Evolutionary conservation across 2,888 invertebrate species (phyloP).

Genomic region (Leptinotarsa juncta): DNA sequence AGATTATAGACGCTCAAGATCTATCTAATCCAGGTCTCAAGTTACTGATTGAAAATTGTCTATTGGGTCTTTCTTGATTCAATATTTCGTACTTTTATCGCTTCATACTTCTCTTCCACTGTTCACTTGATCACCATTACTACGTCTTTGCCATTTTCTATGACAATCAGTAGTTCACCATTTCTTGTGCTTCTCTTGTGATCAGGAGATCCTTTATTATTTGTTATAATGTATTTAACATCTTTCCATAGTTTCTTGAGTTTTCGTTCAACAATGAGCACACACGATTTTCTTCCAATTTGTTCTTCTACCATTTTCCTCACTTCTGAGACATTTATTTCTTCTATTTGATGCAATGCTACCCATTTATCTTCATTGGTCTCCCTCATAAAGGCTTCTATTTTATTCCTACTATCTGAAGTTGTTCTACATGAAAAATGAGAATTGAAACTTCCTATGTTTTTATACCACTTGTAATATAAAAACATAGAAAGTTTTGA

Average conservation of each 20-base stretch:
- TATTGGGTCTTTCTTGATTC: not conserved
- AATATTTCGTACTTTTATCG: not conserved
- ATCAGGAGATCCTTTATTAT: not conserved
- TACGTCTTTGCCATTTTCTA: not conserved
- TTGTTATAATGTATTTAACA: not conserved
- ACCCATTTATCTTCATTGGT: too few relatives aligned
- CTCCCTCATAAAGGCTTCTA: too few relatives aligned
- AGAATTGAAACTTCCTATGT: too few relatives aligned
- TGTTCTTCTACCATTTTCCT: too few relatives aligned
- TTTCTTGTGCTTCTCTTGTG: not conserved
- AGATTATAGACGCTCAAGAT: too few relatives aligned
- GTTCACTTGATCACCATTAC: not conserved
- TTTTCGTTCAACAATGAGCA: not conserved
- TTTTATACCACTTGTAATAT: too few relatives aligned
- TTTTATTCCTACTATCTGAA: too few relatives aligned
- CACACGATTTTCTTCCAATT: not conserved
- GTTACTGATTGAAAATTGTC: not conserved
- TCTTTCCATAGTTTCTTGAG: not conserved
- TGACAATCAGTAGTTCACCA: not conserved
- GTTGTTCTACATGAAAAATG: too few relatives aligned
- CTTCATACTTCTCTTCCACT: not conserved
- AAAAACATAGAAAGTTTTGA: too few relatives aligned
- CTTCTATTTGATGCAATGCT: too few relatives aligned
- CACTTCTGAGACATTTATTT: too few relatives aligned
- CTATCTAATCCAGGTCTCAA: not conserved